These are phyloP conservation scores for Colistium nudipinnis DNA, from an alignment of 2,113 vertebrate genomes.

Conservation along the genomic window DNA sequence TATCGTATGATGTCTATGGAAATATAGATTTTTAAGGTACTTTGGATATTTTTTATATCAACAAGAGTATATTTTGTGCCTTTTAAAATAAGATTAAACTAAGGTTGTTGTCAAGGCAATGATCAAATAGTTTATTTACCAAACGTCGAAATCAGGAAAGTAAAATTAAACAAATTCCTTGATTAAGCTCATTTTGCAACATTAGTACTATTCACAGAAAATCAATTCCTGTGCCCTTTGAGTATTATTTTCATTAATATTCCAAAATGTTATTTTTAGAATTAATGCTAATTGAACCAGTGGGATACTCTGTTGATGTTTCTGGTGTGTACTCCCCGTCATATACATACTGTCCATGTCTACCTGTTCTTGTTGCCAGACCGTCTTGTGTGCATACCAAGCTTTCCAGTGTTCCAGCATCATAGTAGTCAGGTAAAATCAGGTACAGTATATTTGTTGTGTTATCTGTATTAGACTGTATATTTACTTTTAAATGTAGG, in stretches of 20 bases:
- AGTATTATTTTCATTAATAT: conserved; percentile 28
- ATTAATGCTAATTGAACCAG: neutral
- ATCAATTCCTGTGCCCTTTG: conserved; percentile 1
- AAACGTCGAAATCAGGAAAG: neutral
- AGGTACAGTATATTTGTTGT: no score
- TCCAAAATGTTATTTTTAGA: conserved; percentile 21
- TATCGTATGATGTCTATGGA: no score
- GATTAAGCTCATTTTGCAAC: neutral
- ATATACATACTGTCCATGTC: no score
- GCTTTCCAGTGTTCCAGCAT: no score
- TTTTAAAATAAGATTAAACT: no score
- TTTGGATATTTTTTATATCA: no score
- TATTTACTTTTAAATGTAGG: neutral
- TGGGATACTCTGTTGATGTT: conserved; percentile 13
- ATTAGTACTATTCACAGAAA: conserved; percentile 1
- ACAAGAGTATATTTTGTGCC: no score
- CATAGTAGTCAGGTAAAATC: no score
- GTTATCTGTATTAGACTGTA: neutral
- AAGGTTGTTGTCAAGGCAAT: neutral
- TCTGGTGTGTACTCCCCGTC: no score
- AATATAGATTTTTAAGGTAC: no score
- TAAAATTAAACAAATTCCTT: neutral
- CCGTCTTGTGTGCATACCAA: no score
- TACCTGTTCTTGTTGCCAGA: no score
- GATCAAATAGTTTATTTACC: neutral